Conservation (phyloP, 2,888 invertebrate genomes). For the Pilophorus perplexus region DNA sequence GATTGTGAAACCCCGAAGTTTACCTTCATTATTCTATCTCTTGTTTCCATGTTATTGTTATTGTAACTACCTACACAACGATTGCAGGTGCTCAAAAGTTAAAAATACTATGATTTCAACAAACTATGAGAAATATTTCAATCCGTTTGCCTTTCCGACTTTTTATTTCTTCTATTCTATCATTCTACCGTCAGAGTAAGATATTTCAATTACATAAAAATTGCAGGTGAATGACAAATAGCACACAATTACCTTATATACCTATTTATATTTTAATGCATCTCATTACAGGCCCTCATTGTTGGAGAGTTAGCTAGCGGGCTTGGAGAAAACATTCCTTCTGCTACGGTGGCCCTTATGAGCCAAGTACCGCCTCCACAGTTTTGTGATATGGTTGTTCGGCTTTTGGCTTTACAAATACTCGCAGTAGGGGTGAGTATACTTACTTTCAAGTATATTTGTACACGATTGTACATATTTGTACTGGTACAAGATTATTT, state of each 20-base stretch:
- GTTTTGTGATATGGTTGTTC: slow-evolving; percentile 94
- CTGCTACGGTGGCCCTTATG: slow-evolving; percentile 82
- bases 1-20: no score
- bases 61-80: no score
- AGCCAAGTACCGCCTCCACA: slow-evolving; percentile 89
- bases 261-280: neutral
- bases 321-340: slow-evolving; percentile 61
- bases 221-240: no score
- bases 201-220: no score
- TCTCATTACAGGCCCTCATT: slow-evolving; percentile 69
- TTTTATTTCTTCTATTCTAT: no score
- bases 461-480: no score
- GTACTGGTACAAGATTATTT: no score
- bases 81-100: no score
- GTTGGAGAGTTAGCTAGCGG: slow-evolving; percentile 71
- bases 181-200: no score
- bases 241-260: no score
- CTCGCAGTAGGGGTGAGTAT: slow-evolving; percentile 77
- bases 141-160: neutral
- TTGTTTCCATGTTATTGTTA: no score
- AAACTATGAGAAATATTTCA: neutral
- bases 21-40: neutral
- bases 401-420: slow-evolving; percentile 90
- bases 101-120: neutral
- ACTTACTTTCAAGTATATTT: no score